Evolutionary conservation across 2,113 vertebrate genomes (phyloP), one percentile per base, ranked within the genome.

Genomic region (Camelus dromedarius): DNA sequence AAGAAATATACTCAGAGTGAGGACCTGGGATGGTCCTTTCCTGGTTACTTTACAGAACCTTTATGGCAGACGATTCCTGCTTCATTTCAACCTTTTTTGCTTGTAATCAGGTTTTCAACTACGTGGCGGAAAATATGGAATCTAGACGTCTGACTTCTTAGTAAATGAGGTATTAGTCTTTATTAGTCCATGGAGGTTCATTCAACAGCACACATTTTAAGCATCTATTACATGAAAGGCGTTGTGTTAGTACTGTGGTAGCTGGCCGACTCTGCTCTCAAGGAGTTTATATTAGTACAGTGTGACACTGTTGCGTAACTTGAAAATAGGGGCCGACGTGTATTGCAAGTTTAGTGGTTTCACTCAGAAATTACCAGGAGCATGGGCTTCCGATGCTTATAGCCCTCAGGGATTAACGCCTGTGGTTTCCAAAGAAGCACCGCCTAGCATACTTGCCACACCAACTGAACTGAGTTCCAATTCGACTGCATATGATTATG

Each of bases 301-400:
- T 67, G 9, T 35, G n/a, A n/a, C 8, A 88, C 19, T 32, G 19
- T 88, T 1, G n/a, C 42, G 52, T 83, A 58, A 58, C 38, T 42
- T 42, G 38, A 42, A 42, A 42, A 42, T 42, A 42, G 38, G 38
- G 4, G 38, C 38, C 38, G 38, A 42, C 67, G 99, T 99, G 99
- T 99, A 99, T 79, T 99, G 99, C 98, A 99, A 99, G 77, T 99
- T 99, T 94, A 99, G 98, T 98, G 98, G 99, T 50, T 97, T 99
- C 76, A 98, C 99, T 8, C 99, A 99, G 98, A 99, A 98, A 86
- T 96, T 99, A 96, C 97, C 98, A 24, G 99, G 99, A 42, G 97
- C 99, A 0, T 97, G 97, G 60, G 98, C 99, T 0, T 38, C 98
- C 28, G 97, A 98, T 13, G 99, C 99, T 56, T 99, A 99, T 97